Base-by-base conservation (phyloP, 2,113 vertebrate species). In the Parus major region DNA sequence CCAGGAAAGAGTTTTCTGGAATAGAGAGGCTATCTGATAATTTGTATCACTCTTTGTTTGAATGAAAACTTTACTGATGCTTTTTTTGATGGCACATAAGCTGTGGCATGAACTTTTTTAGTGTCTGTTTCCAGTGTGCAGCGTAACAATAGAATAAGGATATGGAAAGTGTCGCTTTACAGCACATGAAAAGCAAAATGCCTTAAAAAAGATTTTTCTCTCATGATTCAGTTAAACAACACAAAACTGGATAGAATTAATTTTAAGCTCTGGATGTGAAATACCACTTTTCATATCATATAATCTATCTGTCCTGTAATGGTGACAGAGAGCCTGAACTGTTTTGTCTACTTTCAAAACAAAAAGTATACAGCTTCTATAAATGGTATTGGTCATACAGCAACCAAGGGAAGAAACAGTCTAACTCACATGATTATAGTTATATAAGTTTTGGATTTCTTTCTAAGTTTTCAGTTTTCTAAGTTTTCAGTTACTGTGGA, bases 391-490 rank as follows among this genome's bases (percentile, higher is more conserved):
- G 86, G 31, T 83, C 52, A 86, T 2, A 87, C 35, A 86, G 27
- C 12, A 69, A 59, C 7, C 2, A 7, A 79, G 35, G 50, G 39
- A 86, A 88, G 47, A 78, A 91, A 33, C 27, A 86, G 31, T 46
- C 24, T 77, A 31, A 56, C 7, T 77, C 50, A 6, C 35, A 21
- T 89, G 35, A 71, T 93, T 84, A 79, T 81, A 4, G 29, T 96
- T 83, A 24, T 90, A 7, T 91, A 86, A 92, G n/a, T 88, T 96
- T 93, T 91, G 50, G 21, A 41, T 94, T 95, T 95, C 90, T 82
- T 85, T 61, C 41, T 25, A 86, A 94, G 44, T 95, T 84, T 55
- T 83, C 33, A 27, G 39, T 46, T 63, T 46, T 64, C 28, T 24
- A 85, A 88, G 52, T 93, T 81, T 92, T 66, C 66, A 88, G 35